Percentiles rank a stretch among this genome's conserved stretches.
Conservation (phyloP, 1,140 invertebrate genomes). For the Pantala flavescens region DNA sequence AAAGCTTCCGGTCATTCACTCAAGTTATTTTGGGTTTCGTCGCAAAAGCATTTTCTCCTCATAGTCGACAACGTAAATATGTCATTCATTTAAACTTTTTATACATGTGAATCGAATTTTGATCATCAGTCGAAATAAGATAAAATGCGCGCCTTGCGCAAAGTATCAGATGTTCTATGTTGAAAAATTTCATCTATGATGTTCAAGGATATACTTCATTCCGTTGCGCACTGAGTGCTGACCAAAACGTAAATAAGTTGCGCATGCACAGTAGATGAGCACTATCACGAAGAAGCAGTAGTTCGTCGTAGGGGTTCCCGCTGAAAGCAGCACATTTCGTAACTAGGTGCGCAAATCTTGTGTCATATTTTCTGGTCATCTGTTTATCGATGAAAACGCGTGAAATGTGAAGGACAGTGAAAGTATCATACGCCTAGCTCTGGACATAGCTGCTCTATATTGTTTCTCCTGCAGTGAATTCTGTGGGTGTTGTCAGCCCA, state of each 20-base stretch:
- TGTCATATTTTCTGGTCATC: neutral
- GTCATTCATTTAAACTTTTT: neutral
- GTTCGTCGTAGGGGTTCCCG: neutral
- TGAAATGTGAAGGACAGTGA: slow-evolving; percentile 4
- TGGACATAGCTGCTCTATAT: neutral
- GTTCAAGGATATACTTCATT: no score
- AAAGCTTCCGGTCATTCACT: slow-evolving; percentile 5
- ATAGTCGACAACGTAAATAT: neutral
- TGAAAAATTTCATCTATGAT: no score
- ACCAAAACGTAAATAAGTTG: slow-evolving; percentile 2
- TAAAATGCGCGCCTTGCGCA: no score
- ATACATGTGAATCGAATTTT: neutral
- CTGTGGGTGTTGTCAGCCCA: no score
- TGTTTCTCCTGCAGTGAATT: neutral
- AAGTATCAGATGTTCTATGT: no score
- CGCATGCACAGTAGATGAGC: neutral
- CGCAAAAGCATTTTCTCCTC: neutral
- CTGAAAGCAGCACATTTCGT: neutral
- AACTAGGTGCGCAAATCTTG: neutral
- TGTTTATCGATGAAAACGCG: slow-evolving; percentile 5
- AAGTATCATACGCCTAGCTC: neutral
- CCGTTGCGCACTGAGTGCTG: neutral
- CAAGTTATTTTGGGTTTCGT: neutral
- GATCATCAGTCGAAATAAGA: no score
- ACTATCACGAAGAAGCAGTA: neutral